Percentiles rank a stretch among this genome's conserved stretches.
Evolutionary conservation across 2,797 vertebrate genomes (phyloP).

Genomic region (Helarctos malayanus): DNA sequence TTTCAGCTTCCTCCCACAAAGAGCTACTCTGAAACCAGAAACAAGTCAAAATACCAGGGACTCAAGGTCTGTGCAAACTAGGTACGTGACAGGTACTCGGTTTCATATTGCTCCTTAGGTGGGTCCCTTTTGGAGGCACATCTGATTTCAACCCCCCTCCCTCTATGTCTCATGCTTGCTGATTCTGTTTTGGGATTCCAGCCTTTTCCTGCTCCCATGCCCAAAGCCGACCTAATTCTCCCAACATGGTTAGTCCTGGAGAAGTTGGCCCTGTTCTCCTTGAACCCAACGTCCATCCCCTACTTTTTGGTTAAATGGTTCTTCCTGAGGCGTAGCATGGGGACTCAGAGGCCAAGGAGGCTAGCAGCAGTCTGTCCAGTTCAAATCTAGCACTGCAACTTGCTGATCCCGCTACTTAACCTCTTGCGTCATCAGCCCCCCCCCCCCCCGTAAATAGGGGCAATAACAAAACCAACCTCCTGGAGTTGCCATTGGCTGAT

Average conservation of each 20-base stretch:
- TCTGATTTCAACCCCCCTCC: background rate
- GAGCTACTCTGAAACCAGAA: background rate
- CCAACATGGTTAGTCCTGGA: background rate
- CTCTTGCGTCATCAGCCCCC: background rate
- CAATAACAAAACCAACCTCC: background rate
- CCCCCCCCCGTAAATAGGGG: background rate
- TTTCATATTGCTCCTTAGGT: background rate
- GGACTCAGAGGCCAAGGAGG: background rate
- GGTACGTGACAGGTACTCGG: background rate
- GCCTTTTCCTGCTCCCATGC: background rate
- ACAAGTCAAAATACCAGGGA: background rate
- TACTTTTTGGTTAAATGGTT: background rate
- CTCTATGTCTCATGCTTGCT: background rate
- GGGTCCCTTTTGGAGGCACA: background rate
- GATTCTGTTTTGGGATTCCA: background rate
- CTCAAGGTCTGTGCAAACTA: background rate
- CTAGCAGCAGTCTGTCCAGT: accelerated
- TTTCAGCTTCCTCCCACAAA: background rate
- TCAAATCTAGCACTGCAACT: background rate
- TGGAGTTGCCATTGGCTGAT: background rate
- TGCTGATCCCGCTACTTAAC: background rate
- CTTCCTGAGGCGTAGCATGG: accelerated
- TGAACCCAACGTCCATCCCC: background rate
- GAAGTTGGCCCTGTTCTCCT: background rate
- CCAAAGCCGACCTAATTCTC: background rate